Conservation (phyloP, 2,797 vertebrate genomes). For the Chanos chanos region DNA sequence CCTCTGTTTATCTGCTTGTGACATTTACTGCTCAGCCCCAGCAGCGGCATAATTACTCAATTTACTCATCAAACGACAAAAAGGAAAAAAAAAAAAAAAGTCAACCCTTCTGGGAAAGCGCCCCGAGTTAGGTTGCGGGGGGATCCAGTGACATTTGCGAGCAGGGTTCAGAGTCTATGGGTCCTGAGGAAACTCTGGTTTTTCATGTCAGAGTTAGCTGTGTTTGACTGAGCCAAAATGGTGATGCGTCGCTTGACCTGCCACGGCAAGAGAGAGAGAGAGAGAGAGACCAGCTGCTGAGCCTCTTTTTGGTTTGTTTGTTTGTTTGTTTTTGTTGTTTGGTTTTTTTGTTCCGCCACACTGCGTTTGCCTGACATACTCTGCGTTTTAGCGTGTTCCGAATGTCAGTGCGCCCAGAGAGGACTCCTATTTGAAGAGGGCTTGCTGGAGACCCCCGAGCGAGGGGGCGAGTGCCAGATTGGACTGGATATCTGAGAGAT, state of each 20-base stretch:
- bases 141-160: conserved; percentile 88
- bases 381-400: conserved; percentile 63
- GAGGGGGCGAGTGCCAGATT: not conserved
- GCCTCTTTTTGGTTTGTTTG: too few relatives aligned
- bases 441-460: conserved; percentile 51
- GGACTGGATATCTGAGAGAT: not conserved
- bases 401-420: conserved; percentile 75
- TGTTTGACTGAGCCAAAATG: too few relatives aligned
- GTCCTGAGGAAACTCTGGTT: conserved; percentile 60
- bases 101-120: conserved; percentile 88
- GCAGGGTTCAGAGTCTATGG: conserved; percentile 61
- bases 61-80: conserved; percentile 88
- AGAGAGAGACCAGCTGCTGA: too few relatives aligned
- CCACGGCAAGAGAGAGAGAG: conserved; percentile 57
- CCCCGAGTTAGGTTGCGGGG: conserved; percentile 85
- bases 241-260: conserved; percentile 50
- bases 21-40: conserved; percentile 91
- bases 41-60: conserved; percentile 94
- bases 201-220: too few relatives aligned
- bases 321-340: too few relatives aligned
- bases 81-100: conserved; percentile 78
- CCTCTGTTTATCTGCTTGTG: conserved; percentile 95
- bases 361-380: conserved; percentile 59
- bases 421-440: conserved; percentile 73
- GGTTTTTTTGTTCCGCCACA: conserved; percentile 61